phyloP scores from a whole-genome alignment of 2,797 vertebrate species.

The Coendou prehensilis region DNA sequence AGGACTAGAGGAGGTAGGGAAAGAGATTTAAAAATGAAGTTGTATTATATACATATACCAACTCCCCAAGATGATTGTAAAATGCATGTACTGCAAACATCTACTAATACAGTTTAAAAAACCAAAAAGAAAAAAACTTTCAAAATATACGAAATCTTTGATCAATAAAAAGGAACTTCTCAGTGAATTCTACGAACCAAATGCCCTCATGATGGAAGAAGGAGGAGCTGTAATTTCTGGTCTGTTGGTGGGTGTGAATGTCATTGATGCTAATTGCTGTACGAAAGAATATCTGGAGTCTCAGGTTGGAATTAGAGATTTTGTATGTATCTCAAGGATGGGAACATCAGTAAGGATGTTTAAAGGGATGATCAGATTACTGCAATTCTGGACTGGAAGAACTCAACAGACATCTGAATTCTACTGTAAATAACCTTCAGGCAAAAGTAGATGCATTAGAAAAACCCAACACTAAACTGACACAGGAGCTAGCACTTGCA shows the following conservation, averaged over 20 bases:
- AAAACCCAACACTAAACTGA: conserved; percentile 89
- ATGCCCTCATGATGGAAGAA: conserved; percentile 99
- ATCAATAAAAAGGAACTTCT: background rate
- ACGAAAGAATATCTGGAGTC: background rate
- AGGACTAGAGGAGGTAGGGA: background rate
- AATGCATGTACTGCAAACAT: background rate
- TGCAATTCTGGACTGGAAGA: background rate
- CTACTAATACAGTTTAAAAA: background rate
- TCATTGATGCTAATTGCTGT: background rate
- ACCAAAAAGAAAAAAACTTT: background rate
- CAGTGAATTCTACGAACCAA: background rate
- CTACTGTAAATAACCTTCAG: conserved; percentile 97
- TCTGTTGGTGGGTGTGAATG: background rate
- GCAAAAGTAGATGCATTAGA: conserved; percentile 97
- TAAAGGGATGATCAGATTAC: background rate
- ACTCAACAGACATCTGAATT: conserved; percentile 70
- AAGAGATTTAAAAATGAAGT: background rate
- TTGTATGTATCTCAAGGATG: background rate
- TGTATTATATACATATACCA: background rate
- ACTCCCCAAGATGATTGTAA: background rate
- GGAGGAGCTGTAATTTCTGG: conserved; percentile 97
- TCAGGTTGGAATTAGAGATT: background rate
- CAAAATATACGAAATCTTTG: background rate
- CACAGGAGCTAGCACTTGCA: conserved; percentile 75
- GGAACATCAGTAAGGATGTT: background rate